A percentile compares a stretch with the other conserved stretches of the same genome.
These are phyloP conservation scores for Anastrepha ludens DNA, from an alignment of 1,140 invertebrate genomes.

Conservation along the genomic window DNA sequence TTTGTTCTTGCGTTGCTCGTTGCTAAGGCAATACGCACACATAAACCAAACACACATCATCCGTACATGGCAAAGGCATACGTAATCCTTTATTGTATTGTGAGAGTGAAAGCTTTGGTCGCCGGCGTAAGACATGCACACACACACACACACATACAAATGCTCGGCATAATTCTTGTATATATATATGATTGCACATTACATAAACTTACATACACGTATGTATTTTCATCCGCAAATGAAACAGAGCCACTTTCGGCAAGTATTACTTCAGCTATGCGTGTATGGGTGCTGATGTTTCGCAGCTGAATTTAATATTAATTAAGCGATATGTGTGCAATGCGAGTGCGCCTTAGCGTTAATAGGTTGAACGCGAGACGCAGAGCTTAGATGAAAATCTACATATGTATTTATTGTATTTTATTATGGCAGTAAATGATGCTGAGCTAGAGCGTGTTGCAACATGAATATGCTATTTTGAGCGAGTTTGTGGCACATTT, in stretches of 20 bases:
- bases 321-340: slow-evolving; percentile 40
- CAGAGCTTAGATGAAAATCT: not conserved
- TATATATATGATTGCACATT: too few species aligned
- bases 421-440: not conserved
- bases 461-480: not conserved
- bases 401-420: slow-evolving; percentile 19
- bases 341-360: slow-evolving; percentile 27
- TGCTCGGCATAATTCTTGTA: too few species aligned
- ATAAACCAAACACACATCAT: not conserved
- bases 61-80: not conserved
- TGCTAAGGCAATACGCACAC: not conserved
- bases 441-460: not conserved
- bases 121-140: not conserved
- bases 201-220: not conserved
- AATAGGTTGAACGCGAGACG: not conserved
- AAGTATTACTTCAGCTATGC: not conserved
- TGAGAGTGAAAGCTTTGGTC: not conserved
- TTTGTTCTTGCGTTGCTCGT: not conserved
- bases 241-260: not conserved
- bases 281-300: not conserved
- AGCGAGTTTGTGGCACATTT: slow-evolving; percentile 30
- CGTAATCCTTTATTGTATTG: not conserved
- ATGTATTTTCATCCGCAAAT: not conserved
- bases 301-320: not conserved
- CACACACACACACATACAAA: too few species aligned